A percentile compares a stretch with the other conserved stretches of the same genome.
phyloP scores from a whole-genome alignment of 2,113 vertebrate species.

The Falco punctatus region DNA sequence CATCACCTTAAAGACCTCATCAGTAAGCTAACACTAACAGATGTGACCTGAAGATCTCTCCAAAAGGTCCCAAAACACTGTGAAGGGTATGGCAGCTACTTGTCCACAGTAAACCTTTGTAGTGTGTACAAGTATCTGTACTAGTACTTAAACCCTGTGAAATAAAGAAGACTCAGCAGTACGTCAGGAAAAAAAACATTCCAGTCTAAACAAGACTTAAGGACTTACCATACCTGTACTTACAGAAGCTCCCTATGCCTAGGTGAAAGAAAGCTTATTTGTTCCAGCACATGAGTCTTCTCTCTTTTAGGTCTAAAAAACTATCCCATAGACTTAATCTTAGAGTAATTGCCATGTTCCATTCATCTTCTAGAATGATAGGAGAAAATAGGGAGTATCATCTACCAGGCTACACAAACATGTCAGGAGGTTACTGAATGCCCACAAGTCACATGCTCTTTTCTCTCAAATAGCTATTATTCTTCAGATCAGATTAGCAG shows the following conservation, averaged over 20 bases:
- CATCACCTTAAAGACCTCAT: neutral
- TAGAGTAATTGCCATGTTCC: neutral
- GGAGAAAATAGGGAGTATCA: neutral
- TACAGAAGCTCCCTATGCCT: neutral
- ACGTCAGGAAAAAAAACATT: neutral
- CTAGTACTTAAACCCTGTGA: neutral
- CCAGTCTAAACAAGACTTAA: neutral
- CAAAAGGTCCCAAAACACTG: neutral
- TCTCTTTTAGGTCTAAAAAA: neutral
- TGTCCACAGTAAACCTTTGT: neutral
- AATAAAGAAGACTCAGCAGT: neutral
- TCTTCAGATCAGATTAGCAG: neutral
- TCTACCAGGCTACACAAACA: neutral
- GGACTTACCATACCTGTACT: neutral
- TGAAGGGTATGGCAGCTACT: neutral
- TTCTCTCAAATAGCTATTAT: neutral
- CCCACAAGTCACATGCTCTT: neutral
- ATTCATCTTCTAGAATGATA: neutral
- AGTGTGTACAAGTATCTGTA: fast-evolving
- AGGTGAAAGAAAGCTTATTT: neutral
- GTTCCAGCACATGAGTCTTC: neutral
- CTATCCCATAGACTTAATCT: neutral
- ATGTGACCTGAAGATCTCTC: neutral
- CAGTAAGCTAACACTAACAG: neutral
- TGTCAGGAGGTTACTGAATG: neutral